phyloP scores from a whole-genome alignment of 2,113 vertebrate genomes.

The Strix aluco region DNA sequence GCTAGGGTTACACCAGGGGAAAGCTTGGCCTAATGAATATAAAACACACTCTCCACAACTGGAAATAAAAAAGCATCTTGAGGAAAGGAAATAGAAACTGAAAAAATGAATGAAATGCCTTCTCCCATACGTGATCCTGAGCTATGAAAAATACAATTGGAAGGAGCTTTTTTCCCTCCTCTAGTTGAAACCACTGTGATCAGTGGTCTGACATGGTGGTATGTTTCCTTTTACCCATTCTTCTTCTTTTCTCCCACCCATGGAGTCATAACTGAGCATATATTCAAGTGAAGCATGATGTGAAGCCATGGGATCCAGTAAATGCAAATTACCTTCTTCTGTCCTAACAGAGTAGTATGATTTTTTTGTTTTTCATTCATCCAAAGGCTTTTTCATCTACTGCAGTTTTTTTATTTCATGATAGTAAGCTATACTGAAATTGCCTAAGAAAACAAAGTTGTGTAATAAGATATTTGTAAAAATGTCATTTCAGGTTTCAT shows the following conservation, averaged over 20 bases:
- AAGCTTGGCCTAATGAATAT: neutral
- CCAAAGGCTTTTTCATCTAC: neutral
- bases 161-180: neutral
- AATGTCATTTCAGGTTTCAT: neutral
- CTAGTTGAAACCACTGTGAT: neutral
- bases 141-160: neutral
- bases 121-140: neutral
- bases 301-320: neutral
- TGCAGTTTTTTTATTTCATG: neutral
- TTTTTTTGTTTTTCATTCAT: neutral
- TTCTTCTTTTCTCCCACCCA: neutral
- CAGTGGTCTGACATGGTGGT: neutral
- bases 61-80: neutral
- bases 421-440: neutral
- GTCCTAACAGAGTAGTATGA: neutral
- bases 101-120: conserved; percentile 23
- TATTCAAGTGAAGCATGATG: neutral
- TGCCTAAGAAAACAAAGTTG: neutral
- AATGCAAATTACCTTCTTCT: neutral
- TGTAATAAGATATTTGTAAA: neutral
- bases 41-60: neutral
- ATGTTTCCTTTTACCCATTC: neutral
- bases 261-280: neutral
- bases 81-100: conserved; percentile 1
- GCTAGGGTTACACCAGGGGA: neutral